Conservation (phyloP, 2,888 invertebrate genomes). For the Apodemia hepburni region DNA sequence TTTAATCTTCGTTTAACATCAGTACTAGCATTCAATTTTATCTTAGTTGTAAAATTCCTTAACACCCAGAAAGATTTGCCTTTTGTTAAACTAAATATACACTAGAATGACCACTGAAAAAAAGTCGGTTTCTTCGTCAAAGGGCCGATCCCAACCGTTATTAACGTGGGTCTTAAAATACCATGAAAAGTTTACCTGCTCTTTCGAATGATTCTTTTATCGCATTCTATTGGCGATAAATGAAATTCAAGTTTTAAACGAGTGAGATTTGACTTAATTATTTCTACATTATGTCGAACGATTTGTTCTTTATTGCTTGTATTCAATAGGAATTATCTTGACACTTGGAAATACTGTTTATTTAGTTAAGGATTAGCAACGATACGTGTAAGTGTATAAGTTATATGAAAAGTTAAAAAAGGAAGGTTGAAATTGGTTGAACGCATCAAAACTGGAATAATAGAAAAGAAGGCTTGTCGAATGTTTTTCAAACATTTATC, state of each 20-base stretch:
- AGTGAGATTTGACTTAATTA: conserved; percentile 24
- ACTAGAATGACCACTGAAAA: conserved; percentile 62
- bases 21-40: conserved; percentile 35
- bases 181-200: conserved; percentile 65
- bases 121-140: conserved; percentile 40
- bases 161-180: conserved; percentile 48
- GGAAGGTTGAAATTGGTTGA: too few relatives aligned
- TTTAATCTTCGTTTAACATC: conserved; percentile 17
- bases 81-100: conserved; percentile 52
- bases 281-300: conserved; percentile 14
- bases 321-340: conserved; percentile 3
- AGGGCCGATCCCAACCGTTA: conserved; percentile 38
- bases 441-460: too few relatives aligned
- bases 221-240: conserved; percentile 61
- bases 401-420: too few relatives aligned
- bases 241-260: conserved; percentile 58
- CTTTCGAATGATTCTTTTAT: conserved; percentile 59
- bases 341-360: background rate
- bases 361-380: too few relatives aligned
- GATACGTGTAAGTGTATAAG: too few relatives aligned
- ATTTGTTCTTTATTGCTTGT: conserved; percentile 15
- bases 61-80: conserved; percentile 56
- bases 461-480: too few relatives aligned
- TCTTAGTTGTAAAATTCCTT: conserved; percentile 48
- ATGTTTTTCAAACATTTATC: too few relatives aligned